Base-by-base conservation (phyloP, 1,140 invertebrate genomes). In the Charaxes varanes region DNA sequence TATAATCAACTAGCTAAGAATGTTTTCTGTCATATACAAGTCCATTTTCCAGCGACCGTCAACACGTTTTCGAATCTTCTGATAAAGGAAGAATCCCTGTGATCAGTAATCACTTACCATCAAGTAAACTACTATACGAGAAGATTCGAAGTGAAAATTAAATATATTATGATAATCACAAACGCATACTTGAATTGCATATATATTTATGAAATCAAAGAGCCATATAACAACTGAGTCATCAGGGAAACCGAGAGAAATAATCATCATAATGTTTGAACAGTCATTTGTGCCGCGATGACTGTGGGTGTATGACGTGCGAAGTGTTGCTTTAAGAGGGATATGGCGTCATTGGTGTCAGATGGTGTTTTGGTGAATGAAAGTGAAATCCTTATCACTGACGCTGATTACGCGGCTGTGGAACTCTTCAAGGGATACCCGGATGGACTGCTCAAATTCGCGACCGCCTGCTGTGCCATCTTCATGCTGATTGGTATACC, bases 401-500 rank as follows among this genome's bases (percentile, higher is more conserved):
- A 62, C 28, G 46, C 47, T 11, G 70, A 67, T 8, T 34, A 84
- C 48, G 70, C 64, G 13, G 37, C 57, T 3, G 61, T 82, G 35
- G 36, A 87, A 33, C 84, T 94, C n/a, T 94, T 93, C 66, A 67
- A 84, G 17, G 89, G 88, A 15, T 93, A 93, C 62, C 89, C 92
- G 2, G 76, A 87, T 1, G 86, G 85, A 19, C 69, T 94, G 35
- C 76, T 94, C 19, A 81, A 87, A 18, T 89, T 93, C 31, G 92
- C 92, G 2, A 88, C 90, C 6, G 77, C 86, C 27, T 90, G 89
- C 56, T 94, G 92, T 72, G 68, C 91, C 1, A 64, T 93, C 2
- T 94, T 94, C 76, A 92, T 93, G 85, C 64, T 92, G 41, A 81
- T 94, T 28, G 92, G 93, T 6, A 90, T 94, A 12, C 92, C 92